Conservation (phyloP, 2,797 vertebrate species). For the Catharus ustulatus region DNA sequence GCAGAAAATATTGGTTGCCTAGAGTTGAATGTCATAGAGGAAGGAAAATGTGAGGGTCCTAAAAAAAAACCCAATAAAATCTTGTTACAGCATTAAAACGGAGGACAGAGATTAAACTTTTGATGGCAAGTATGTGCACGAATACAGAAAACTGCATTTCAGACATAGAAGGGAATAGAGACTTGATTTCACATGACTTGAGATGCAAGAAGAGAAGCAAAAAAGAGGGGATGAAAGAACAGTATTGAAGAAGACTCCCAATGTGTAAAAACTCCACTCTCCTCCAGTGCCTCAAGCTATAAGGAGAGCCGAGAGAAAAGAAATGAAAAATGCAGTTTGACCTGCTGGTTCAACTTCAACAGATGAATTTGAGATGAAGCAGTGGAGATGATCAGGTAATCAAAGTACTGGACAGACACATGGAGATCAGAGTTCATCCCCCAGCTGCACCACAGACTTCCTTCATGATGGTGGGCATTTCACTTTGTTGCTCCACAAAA, state of each 20-base stretch:
- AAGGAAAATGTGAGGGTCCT: background rate
- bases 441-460: background rate
- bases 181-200: background rate
- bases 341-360: background rate
- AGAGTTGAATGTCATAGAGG: background rate
- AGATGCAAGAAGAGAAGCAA: background rate
- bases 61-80: background rate
- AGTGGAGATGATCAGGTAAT: background rate
- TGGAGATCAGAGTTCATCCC: conserved; percentile 34
- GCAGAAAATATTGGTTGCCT: background rate
- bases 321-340: conserved; percentile 56
- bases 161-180: background rate
- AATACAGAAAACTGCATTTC: conserved; percentile 23
- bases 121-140: background rate
- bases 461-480: background rate
- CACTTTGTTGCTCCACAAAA: background rate
- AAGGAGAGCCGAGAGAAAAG: background rate
- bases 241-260: background rate
- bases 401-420: background rate
- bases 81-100: background rate
- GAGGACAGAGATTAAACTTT: conserved; percentile 5
- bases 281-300: conserved; percentile 32
- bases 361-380: conserved; percentile 10
- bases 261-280: conserved; percentile 41
- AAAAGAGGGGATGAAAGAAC: background rate